phyloP scores from a whole-genome alignment of 2,797 vertebrate species.

The Microctenopoma lineatum region DNA sequence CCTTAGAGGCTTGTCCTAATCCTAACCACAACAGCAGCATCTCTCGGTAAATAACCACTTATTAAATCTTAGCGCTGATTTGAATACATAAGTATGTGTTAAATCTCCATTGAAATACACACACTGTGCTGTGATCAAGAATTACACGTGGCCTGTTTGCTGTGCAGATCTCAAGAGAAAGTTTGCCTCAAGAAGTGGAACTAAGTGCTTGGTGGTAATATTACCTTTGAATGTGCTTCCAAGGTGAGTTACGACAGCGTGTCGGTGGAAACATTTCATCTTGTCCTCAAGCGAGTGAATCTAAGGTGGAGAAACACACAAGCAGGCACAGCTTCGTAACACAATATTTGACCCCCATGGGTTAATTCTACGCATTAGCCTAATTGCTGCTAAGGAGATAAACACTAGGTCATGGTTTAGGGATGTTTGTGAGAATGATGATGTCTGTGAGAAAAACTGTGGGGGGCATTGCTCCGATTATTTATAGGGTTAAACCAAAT shows the following conservation, averaged over 20 bases:
- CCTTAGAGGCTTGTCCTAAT: constrained; percentile 30
- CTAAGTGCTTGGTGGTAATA: constrained; percentile 49
- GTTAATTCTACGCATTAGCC: constrained; percentile 58
- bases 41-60: constrained; percentile 15
- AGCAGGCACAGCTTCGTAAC: constrained; percentile 45
- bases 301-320: constrained; percentile 79
- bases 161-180: constrained; percentile 15
- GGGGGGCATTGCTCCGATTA: constrained; percentile 64
- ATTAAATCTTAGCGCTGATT: constrained; percentile 20
- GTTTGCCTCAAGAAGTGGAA: constrained; percentile 46
- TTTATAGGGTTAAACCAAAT: constrained; percentile 81
- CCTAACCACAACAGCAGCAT: constrained; percentile 27
- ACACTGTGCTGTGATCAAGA: background rate
- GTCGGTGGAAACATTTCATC: constrained; percentile 88
- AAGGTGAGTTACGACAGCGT: constrained; percentile 86
- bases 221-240: constrained; percentile 88
- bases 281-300: constrained; percentile 93
- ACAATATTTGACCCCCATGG: constrained; percentile 30
- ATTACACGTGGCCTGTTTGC: constrained; percentile 12
- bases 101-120: background rate
- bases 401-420: constrained; percentile 42
- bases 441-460: constrained; percentile 71
- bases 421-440: constrained; percentile 53
- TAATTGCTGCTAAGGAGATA: constrained; percentile 39
- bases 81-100: constrained; percentile 8